Percentiles rank a stretch among this genome's conserved stretches.
These are phyloP conservation scores for Etia nguti DNA, from an alignment of 2,113 vertebrate genomes.

Conservation along the genomic window DNA sequence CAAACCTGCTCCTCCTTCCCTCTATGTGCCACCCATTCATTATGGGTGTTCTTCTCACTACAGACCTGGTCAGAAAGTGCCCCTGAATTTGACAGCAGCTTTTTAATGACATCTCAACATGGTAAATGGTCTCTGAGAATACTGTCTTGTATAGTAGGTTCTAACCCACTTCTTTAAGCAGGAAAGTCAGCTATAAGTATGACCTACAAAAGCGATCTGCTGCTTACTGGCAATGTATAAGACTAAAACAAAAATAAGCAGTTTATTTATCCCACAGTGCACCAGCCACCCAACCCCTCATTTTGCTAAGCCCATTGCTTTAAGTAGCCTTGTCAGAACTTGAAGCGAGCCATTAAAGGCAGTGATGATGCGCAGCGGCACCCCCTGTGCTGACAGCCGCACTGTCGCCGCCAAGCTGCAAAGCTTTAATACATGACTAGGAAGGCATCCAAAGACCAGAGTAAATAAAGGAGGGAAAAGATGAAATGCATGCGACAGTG, in stretches of 20 bases:
- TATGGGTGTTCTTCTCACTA: slow-evolving; percentile 34
- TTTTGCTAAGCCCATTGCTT: slow-evolving; percentile 49
- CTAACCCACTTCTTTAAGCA: slow-evolving; percentile 44
- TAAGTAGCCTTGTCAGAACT: slow-evolving; percentile 61
- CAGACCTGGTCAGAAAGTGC: slow-evolving; percentile 49
- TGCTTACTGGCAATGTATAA: slow-evolving; percentile 11
- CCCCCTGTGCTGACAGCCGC: slow-evolving; percentile 42
- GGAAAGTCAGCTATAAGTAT: slow-evolving; percentile 42
- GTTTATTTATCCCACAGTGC: slow-evolving; percentile 45
- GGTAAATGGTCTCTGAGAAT: slow-evolving; percentile 54
- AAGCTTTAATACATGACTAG: slow-evolving; percentile 63
- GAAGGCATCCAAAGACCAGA: slow-evolving; percentile 63
- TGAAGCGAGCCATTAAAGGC: slow-evolving; percentile 60
- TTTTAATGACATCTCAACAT: slow-evolving; percentile 65
- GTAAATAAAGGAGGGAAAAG: slow-evolving; percentile 63
- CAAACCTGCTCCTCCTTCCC: slow-evolving; percentile 40
- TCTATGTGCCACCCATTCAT: slow-evolving; percentile 48
- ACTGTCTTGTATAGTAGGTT: slow-evolving; percentile 43
- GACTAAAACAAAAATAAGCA: slow-evolving; percentile 39
- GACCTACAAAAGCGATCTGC: slow-evolving; percentile 17
- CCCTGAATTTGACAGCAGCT: slow-evolving; percentile 53
- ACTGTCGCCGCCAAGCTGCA: slow-evolving; percentile 53
- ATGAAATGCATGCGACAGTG: slow-evolving; percentile 62
- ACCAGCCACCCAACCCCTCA: slow-evolving; percentile 16
- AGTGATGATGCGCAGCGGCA: slow-evolving; percentile 34